Conservation (phyloP, 2,797 vertebrate genomes). For the Crypturellus tataupa region DNA sequence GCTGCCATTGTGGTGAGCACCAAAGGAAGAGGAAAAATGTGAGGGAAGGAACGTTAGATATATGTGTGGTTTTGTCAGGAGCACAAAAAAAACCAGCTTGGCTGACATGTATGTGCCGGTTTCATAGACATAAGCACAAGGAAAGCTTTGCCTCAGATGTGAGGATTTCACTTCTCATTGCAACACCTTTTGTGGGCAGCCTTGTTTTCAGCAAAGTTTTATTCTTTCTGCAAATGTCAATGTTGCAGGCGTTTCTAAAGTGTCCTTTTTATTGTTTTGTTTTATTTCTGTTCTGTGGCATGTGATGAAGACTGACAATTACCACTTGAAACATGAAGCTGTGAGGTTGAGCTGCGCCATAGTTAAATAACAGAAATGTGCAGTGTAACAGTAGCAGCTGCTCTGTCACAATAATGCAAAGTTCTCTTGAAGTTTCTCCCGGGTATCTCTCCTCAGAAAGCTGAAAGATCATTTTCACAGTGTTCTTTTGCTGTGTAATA, state of each 20-base stretch:
- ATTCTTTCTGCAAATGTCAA: accelerated
- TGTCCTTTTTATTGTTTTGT: background rate
- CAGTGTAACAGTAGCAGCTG: background rate
- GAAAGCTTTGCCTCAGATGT: background rate
- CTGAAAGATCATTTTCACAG: background rate
- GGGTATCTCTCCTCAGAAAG: background rate
- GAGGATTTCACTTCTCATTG: background rate
- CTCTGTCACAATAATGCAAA: no score
- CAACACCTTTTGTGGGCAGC: background rate
- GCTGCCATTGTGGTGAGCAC: background rate
- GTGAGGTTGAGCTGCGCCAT: background rate
- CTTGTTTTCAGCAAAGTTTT: background rate
- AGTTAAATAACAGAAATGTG: background rate
- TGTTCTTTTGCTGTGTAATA: background rate
- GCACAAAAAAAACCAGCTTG: background rate
- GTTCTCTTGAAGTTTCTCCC: background rate
- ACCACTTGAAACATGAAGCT: background rate
- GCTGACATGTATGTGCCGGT: background rate
- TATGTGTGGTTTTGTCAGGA: background rate
- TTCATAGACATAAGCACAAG: background rate
- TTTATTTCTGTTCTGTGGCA: background rate
- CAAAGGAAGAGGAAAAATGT: background rate
- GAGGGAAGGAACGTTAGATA: background rate
- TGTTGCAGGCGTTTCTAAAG: background rate
- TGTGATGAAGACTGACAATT: background rate